A percentile compares a stretch with the other conserved stretches of the same genome.
These are phyloP conservation scores for Chrysina gloriosa DNA, from an alignment of 2,888 invertebrate genomes.

Conservation along the genomic window DNA sequence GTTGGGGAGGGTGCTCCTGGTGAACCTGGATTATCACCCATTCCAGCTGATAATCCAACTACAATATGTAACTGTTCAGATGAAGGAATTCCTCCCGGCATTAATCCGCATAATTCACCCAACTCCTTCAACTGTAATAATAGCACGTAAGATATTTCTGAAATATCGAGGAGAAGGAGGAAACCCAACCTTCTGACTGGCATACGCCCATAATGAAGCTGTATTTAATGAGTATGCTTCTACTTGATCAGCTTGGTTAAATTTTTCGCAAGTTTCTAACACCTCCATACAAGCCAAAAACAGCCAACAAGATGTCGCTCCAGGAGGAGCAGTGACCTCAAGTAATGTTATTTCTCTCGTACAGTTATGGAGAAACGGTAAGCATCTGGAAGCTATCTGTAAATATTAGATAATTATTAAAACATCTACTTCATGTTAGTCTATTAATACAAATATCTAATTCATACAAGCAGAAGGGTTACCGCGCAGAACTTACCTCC, in stretches of 20 bases:
- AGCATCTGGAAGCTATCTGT: slow-evolving; percentile 86
- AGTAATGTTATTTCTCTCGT: slow-evolving; percentile 85
- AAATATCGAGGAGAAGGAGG: background rate
- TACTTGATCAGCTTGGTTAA: slow-evolving; percentile 74
- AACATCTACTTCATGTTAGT: slow-evolving; percentile 17
- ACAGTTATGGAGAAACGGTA: slow-evolving; percentile 91
- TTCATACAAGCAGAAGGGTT: no score
- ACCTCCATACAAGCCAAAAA: slow-evolving; percentile 90
- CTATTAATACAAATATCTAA: background rate
- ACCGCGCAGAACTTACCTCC: no score
- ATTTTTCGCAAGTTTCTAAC: slow-evolving; percentile 81
- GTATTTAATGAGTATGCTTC: slow-evolving; percentile 86
- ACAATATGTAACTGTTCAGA: slow-evolving; percentile 92
- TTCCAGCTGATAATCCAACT: slow-evolving; percentile 90
- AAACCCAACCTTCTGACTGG: slow-evolving; percentile 69
- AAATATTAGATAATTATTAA: slow-evolving; percentile 38
- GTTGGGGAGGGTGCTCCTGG: slow-evolving; percentile 72
- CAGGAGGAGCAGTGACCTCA: slow-evolving; percentile 82
- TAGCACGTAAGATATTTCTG: background rate
- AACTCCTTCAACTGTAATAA: slow-evolving; percentile 77
- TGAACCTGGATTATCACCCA: slow-evolving; percentile 79
- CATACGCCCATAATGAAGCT: slow-evolving; percentile 88
- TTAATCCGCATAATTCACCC: slow-evolving; percentile 89
- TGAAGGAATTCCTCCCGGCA: slow-evolving; percentile 83
- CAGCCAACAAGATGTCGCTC: slow-evolving; percentile 92